Base-by-base conservation (phyloP, 1,140 invertebrate species). In the Pseudomyrmex concolor region DNA sequence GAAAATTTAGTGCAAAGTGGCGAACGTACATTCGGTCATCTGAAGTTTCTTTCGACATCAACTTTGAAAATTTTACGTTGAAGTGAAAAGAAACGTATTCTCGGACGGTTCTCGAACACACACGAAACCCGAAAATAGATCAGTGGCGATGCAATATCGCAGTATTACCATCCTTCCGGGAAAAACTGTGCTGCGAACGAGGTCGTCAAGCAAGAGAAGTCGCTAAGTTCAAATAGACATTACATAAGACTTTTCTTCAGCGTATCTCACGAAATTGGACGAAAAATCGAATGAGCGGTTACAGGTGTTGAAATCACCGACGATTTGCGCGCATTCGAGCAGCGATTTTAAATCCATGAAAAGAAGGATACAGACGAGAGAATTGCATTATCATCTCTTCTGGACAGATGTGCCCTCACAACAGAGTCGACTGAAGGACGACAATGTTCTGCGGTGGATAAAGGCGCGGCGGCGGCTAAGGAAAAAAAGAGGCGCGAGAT, bases 401-500 rank as follows among this genome's bases (percentile, higher is more conserved):
- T 67, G 55, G 57, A 84, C 10, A 51, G 13, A 72, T 57, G 22
- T 80, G 15, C 13, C n/a, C 15, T n/a, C 62, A 25, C 67, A 9
- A 19, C 60, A 57, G 8, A 50, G 19, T n/a, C 57, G 82, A 66
- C 71, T 76, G 50, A 66, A 64, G 7, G 51, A 57, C 67, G 80
- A 89, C 55, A 59, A 88, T 86, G 84, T 76, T 19, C 43, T 82
- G 63, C 78, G 87, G 70, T 85, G 88, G 87, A 86, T 88, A 64
- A 88, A 86, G 57, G 66, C 74, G 22, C 85, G 84, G 60, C 83
- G 80, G 22, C 84, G 83, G 43, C 9, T 81, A 59, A 89, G 60
- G 54, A 70, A 71, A 63, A 70, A 63, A 48, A 34, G 48, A 9
- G 54, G 71, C 17, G n/a, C 68, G 60, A 77, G 55, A 89, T 91